Evolutionary conservation across 2,113 vertebrate genomes (phyloP), one percentile per base, ranked within the genome.

Genomic region (Polypterus bichir): DNA sequence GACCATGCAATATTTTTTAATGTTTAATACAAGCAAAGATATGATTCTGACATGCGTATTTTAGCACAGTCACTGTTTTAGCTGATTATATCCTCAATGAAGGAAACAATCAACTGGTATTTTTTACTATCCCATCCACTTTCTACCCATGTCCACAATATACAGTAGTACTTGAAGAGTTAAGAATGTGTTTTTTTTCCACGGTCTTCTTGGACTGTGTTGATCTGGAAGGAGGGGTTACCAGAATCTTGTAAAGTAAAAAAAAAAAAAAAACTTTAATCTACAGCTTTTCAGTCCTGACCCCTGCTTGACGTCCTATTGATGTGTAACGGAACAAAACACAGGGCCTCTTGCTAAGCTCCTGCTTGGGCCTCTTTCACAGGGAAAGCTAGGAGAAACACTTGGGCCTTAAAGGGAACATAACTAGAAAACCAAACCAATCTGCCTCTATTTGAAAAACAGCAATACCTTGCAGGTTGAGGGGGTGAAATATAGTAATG

Each of bases 281-380:
- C 84, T 77, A 76, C 73, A 76, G 77, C 73, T 75, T 86, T 84
- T 86, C 83, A 85, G 83, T 76, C 82, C 78, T 76, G 77, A 78
- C 79, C 84, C 70, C 83, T 79, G 83, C 84, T 85, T 83, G 84
- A 84, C 74, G 77, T 79, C 82, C 84, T 77, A 85, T 84, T 85
- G 84, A 86, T 85, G 84, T 83, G 84, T 82, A 84, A 83, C 83
- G 84, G 83, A 86, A 80, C 89, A 84, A 90, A 92, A 91, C 90
- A 88, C 79, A 84, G 82, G 89, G 87, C 88, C 88, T 78, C 89
- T 90, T 74, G 9, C 86, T 91, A 89, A 89, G 88, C 91, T 83
- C 83, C 82, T 77, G 83, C 81, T 76, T 62, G 68, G 67, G 71
- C 75, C 72, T 66, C 71, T 73, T 73, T 73, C 75, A 75, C 71